Conservation (phyloP, 2,888 invertebrate species). For the Tiliacea aurago region DNA sequence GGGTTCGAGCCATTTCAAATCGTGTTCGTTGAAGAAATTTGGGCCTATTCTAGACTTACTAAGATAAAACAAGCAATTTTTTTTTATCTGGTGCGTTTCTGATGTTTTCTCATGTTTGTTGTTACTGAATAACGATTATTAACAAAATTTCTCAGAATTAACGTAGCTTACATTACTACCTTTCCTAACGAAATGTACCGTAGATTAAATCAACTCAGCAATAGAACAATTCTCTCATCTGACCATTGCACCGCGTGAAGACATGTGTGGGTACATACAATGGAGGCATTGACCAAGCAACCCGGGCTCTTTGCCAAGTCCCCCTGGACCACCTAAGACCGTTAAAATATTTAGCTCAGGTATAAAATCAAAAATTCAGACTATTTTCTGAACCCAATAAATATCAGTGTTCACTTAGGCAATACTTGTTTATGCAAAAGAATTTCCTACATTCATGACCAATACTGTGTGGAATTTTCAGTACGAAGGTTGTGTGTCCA, state of each 20-base stretch:
- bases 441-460: background rate
- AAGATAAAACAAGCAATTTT: background rate
- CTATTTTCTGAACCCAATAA: conserved; percentile 25
- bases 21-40: background rate
- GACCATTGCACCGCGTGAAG: conserved; percentile 30
- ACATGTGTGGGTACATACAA: conserved; percentile 37
- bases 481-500: background rate
- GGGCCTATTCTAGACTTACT: background rate
- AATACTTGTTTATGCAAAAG: conserved; percentile 2
- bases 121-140: background rate
- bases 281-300: conserved; percentile 42
- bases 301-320: conserved; percentile 55
- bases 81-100: background rate
- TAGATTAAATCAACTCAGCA: background rate
- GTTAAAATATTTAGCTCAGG: conserved; percentile 27
- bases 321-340: background rate
- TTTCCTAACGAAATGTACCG: background rate
- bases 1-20: background rate
- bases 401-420: conserved; percentile 37
- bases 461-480: conserved; percentile 6
- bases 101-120: background rate
- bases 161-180: background rate
- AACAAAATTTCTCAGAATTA: background rate
- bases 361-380: conserved; percentile 29
- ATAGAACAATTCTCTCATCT: background rate